Conservation (phyloP, 2,888 invertebrate genomes). For the Idaea dimidiata region DNA sequence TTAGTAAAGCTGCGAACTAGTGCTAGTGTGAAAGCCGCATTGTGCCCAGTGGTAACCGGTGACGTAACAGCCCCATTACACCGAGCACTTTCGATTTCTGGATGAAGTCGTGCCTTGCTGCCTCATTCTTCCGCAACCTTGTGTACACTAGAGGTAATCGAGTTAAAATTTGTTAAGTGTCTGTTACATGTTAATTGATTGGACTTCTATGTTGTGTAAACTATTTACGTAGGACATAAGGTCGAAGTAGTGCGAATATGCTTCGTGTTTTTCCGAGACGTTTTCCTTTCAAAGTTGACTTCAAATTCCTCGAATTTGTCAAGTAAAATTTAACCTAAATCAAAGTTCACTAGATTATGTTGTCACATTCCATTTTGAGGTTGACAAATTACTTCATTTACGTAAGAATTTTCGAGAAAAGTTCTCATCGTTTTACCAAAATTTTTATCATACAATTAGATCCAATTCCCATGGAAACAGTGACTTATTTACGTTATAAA, state of each 20-base stretch:
- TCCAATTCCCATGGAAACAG: neutral
- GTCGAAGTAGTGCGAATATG: too few relatives aligned
- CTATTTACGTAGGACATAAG: too few relatives aligned
- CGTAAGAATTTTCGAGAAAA: neutral
- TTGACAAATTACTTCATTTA: neutral
- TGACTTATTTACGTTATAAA: neutral
- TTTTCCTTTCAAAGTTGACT: too few relatives aligned
- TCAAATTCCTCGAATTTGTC: too few relatives aligned
- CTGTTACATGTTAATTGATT: neutral
- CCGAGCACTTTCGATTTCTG: conserved; percentile 64
- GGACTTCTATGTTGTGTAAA: neutral
- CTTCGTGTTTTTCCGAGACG: too few relatives aligned
- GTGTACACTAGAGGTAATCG: conserved; percentile 11
- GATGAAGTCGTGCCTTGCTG: conserved; percentile 54
- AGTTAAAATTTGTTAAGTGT: neutral
- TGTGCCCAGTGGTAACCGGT: conserved; percentile 24
- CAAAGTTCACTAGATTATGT: neutral
- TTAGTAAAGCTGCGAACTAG: neutral
- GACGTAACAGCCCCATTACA: conserved; percentile 51
- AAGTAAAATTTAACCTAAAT: neutral
- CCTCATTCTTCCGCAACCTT: conserved; percentile 31
- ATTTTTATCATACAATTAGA: neutral
- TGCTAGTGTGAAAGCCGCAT: conserved; percentile 36
- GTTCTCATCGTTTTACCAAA: neutral
- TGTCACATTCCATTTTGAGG: neutral